Conservation (phyloP, 2,888 invertebrate genomes). For the Lasioglossum malachurum region DNA sequence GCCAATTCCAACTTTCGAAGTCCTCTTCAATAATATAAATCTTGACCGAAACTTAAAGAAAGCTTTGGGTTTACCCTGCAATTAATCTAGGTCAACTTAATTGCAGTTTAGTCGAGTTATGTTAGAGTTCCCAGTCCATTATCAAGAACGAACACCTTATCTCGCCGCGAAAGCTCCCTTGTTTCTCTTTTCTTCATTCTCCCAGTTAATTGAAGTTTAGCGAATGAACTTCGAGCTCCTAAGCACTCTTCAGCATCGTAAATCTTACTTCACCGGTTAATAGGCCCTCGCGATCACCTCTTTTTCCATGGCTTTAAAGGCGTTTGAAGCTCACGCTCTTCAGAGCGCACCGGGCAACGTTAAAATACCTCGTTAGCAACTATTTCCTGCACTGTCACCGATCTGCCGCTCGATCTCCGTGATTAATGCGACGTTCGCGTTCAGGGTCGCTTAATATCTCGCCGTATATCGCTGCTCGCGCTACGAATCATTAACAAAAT, state of each 20-base stretch:
- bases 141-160: background rate
- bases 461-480: background rate
- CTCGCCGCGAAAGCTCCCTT: background rate
- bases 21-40: background rate
- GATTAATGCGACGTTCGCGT: constrained; percentile 40
- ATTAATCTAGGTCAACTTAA: background rate
- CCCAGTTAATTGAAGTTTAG: background rate
- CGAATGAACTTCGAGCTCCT: background rate
- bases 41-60: background rate
- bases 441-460: background rate
- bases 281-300: background rate
- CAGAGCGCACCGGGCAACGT: background rate
- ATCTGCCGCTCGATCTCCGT: constrained; percentile 25
- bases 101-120: background rate
- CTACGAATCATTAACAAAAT: constrained; percentile 42
- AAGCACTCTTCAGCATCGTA: background rate
- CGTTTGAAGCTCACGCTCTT: background rate
- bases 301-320: background rate
- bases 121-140: background rate
- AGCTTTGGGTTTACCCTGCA: background rate
- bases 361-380: constrained; percentile 37
- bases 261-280: background rate
- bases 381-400: constrained; percentile 45
- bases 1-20: too few relatives aligned
- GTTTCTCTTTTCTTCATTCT: background rate